Percentiles rank a stretch among this genome's conserved stretches.
Conservation (phyloP, 2,888 invertebrate species). For the Nesidiocoris tenuis region DNA sequence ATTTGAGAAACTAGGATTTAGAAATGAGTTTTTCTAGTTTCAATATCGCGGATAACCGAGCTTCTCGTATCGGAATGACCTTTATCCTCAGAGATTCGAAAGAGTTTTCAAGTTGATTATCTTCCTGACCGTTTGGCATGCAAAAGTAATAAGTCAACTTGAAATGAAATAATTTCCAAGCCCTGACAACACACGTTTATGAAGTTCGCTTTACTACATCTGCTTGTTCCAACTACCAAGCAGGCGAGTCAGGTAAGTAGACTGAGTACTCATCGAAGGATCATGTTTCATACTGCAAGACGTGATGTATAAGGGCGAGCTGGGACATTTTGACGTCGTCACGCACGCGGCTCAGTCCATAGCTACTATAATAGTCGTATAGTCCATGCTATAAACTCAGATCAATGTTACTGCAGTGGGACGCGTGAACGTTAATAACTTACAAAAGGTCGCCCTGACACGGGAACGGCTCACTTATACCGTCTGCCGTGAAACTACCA, state of each 20-base stretch:
- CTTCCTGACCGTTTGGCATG: slow-evolving; percentile 8
- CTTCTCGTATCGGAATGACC: too few relatives aligned
- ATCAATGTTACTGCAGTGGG: neutral
- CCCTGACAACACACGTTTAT: too few relatives aligned
- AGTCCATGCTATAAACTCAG: neutral
- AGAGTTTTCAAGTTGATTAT: slow-evolving; percentile 21
- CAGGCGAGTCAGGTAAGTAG: neutral
- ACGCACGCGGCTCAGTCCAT: slow-evolving; percentile 13
- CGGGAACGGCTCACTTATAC: neutral
- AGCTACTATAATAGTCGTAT: too few relatives aligned
- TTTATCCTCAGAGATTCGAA: too few relatives aligned
- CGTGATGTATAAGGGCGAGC: slow-evolving; percentile 23
- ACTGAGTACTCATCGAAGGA: neutral
- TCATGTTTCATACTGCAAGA: slow-evolving; percentile 13
- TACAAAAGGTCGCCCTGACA: neutral
- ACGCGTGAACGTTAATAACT: neutral
- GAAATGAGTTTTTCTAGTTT: too few relatives aligned
- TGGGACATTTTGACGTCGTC: slow-evolving; percentile 34
- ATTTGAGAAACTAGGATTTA: too few relatives aligned
- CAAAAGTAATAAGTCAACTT: neutral
- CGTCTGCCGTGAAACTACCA: too few relatives aligned
- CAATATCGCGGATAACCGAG: too few relatives aligned
- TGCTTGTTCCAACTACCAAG: neutral
- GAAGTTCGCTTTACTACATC: neutral
- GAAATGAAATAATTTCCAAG: neutral